Evolutionary conservation across 2,797 vertebrate species (phyloP).

Genomic region (Spinibarbus caldwelli): DNA sequence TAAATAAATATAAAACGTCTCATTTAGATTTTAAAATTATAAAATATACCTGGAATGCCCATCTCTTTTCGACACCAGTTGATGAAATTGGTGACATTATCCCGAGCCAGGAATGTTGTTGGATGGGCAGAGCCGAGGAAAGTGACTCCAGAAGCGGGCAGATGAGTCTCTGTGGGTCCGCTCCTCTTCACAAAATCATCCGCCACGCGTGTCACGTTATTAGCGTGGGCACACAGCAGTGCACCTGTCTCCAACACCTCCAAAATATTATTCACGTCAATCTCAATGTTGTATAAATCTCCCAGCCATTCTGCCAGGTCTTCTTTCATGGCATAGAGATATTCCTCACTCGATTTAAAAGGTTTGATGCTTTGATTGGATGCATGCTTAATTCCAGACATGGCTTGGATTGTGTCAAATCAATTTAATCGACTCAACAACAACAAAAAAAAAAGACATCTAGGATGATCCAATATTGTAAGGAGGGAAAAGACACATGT

Average conservation of each 20-base stretch:
- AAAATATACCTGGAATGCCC: conserved; percentile 55
- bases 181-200: conserved; percentile 65
- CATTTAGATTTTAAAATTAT: conserved; percentile 76
- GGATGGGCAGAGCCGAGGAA: conserved; percentile 77
- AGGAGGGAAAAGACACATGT: neutral
- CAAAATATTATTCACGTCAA: conserved; percentile 76
- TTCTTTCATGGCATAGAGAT: conserved; percentile 88
- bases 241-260: conserved; percentile 81
- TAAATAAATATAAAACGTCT: too few species aligned
- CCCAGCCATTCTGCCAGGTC: conserved; percentile 86
- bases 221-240: conserved; percentile 83
- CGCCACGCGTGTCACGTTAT: conserved; percentile 76
- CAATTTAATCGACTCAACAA: neutral
- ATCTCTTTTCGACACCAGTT: conserved; percentile 87
- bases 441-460: neutral
- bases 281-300: conserved; percentile 76
- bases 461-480: neutral
- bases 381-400: conserved; percentile 62
- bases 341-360: conserved; percentile 81
- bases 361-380: conserved; percentile 76
- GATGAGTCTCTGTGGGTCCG: conserved; percentile 63
- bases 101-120: conserved; percentile 83
- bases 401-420: conserved; percentile 45
- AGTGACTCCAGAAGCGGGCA: conserved; percentile 70
- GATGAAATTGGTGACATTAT: conserved; percentile 89